These are phyloP conservation scores for Nanorana parkeri DNA, from an alignment of 2,113 vertebrate genomes.

Conservation along the genomic window DNA sequence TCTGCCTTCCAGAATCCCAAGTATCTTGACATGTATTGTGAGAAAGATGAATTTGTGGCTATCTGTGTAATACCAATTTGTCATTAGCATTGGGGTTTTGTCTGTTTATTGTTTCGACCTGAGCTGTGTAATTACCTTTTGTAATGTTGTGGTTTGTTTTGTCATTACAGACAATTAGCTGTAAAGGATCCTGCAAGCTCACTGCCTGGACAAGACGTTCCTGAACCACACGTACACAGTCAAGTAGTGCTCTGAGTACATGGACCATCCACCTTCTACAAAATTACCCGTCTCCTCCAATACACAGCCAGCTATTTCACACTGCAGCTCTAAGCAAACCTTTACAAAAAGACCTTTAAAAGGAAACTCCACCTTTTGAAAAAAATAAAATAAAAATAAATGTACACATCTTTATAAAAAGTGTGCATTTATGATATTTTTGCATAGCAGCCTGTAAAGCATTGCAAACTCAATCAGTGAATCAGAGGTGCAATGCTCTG, in stretches of 20 bases:
- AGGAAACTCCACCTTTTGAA: no score
- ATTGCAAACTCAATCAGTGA: no score
- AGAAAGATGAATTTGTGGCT: conserved; percentile 40
- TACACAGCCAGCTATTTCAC: conserved; percentile 5
- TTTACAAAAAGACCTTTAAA: no score
- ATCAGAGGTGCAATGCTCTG: no score
- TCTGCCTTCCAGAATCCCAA: conserved; percentile 5
- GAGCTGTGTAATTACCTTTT: conserved; percentile 35
- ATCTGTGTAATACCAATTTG: conserved; percentile 20
- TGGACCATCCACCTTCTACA: background rate
- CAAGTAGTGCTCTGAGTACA: conserved; percentile 49
- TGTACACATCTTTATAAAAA: no score
- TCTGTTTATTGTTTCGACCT: conserved; percentile 43
- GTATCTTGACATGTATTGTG: conserved; percentile 45
- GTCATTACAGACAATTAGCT: conserved; percentile 56
- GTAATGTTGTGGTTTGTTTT: conserved; percentile 55
- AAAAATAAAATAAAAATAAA: no score
- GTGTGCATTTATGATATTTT: no score
- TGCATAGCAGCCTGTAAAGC: no score
- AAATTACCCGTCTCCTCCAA: no score
- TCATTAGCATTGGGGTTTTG: conserved; percentile 28
- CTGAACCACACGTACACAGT: conserved; percentile 51
- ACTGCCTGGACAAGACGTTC: conserved; percentile 42
- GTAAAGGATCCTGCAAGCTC: conserved; percentile 51
- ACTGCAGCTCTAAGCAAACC: conserved; percentile 7